Percentiles rank a stretch among this genome's conserved stretches.
Evolutionary conservation across 64 coral and sea anemone species (phyloP).

Genomic region (Actinia equina): DNA sequence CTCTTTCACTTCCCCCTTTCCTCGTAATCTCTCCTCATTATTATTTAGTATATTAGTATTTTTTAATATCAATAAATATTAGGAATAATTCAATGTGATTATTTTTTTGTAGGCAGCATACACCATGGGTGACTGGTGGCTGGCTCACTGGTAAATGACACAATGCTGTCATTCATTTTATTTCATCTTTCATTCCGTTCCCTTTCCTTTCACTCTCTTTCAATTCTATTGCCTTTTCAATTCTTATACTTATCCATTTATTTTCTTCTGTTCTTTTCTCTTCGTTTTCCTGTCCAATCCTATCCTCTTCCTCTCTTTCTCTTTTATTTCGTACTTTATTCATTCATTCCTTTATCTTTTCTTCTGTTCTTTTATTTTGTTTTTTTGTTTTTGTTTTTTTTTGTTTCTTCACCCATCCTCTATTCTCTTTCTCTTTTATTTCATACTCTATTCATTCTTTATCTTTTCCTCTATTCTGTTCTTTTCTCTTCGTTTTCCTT

Average conservation of each 20-base stretch:
- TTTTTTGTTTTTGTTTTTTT: no score
- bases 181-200: neutral
- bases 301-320: no score
- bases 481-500: no score
- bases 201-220: neutral
- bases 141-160: slow-evolving; percentile 32
- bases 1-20: no score
- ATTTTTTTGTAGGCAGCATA: slow-evolving; percentile 16
- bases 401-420: no score
- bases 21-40: no score
- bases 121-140: slow-evolving; percentile 52
- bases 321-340: neutral
- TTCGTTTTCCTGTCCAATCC: neutral
- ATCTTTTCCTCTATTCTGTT: no score
- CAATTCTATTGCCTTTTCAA: neutral
- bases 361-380: no score
- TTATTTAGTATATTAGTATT: no score
- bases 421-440: neutral
- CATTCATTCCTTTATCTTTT: no score
- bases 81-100: neutral
- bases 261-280: neutral
- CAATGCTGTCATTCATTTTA: neutral
- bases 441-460: neutral
- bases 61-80: no score
- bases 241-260: neutral